Percentiles rank a stretch among this genome's conserved stretches.
Evolutionary conservation across 2,113 vertebrate genomes (phyloP).

Genomic region (Oxyura jamaicensis): DNA sequence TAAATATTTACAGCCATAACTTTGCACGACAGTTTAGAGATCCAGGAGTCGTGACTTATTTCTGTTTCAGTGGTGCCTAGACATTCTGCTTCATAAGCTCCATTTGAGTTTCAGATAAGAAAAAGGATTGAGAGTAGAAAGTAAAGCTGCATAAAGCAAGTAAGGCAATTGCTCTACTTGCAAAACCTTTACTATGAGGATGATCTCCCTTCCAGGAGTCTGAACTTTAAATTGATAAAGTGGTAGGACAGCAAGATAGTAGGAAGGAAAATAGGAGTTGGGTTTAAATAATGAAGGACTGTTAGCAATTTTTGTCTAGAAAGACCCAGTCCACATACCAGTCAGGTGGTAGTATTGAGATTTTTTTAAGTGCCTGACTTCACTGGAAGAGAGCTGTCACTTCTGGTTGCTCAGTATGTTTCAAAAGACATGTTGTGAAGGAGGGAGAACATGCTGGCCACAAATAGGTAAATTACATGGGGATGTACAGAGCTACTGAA

Average conservation of each 20-base stretch:
- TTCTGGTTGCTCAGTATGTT: not conserved
- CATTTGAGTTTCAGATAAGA: not conserved
- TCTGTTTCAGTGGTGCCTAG: not conserved
- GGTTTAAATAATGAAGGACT: not conserved
- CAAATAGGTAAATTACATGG: not conserved
- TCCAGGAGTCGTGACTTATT: not conserved
- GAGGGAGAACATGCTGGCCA: not conserved
- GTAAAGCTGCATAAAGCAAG: not conserved
- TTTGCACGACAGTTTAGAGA: conserved; percentile 2
- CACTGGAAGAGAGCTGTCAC: not conserved
- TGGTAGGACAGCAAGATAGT: not conserved
- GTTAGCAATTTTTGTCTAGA: not conserved
- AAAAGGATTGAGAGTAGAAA: not conserved
- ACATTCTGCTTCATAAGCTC: not conserved
- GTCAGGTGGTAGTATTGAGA: not conserved
- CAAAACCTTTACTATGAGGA: not conserved
- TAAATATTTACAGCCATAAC: conserved; percentile 46
- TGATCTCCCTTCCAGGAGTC: not conserved
- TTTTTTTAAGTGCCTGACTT: not conserved
- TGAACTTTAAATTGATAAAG: not conserved
- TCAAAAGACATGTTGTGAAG: not conserved
- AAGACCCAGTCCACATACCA: not conserved
- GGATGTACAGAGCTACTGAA: not conserved
- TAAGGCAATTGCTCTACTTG: not conserved
- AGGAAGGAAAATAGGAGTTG: not conserved